These are phyloP conservation scores for Grus americana DNA, from an alignment of 2,113 vertebrate genomes.

Conservation along the genomic window DNA sequence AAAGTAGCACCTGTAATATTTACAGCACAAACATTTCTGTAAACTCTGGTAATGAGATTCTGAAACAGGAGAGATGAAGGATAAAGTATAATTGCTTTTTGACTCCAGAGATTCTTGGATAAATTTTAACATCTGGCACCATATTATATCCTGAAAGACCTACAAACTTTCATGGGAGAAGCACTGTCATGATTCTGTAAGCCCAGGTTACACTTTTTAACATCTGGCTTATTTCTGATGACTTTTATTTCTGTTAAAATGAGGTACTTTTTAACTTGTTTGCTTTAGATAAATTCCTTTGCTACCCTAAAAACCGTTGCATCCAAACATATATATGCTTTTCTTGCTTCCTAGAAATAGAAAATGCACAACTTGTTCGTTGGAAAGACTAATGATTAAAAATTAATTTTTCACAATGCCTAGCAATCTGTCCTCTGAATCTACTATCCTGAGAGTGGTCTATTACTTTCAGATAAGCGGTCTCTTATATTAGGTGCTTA, in stretches of 20 bases:
- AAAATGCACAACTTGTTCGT: neutral
- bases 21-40: constrained; percentile 20
- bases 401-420: neutral
- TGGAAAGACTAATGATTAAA: neutral
- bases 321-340: neutral
- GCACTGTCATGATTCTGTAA: neutral
- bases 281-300: neutral
- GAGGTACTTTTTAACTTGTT: neutral
- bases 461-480: neutral
- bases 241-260: neutral
- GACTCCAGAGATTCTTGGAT: constrained; percentile 28
- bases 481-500: neutral
- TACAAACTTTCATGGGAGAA: neutral
- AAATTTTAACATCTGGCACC: constrained; percentile 25
- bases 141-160: neutral
- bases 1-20: neutral
- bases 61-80: constrained; percentile 18
- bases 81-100: constrained; percentile 17
- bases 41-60: constrained; percentile 38
- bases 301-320: neutral
- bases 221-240: neutral
- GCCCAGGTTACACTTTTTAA: rapidly evolving
- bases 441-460: neutral
- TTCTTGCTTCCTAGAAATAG: neutral
- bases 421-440: neutral